Evolutionary conservation across 2,113 vertebrate species (phyloP), one percentile per base, ranked within the genome.

Genomic region (Syrrhaptes paradoxus): DNA sequence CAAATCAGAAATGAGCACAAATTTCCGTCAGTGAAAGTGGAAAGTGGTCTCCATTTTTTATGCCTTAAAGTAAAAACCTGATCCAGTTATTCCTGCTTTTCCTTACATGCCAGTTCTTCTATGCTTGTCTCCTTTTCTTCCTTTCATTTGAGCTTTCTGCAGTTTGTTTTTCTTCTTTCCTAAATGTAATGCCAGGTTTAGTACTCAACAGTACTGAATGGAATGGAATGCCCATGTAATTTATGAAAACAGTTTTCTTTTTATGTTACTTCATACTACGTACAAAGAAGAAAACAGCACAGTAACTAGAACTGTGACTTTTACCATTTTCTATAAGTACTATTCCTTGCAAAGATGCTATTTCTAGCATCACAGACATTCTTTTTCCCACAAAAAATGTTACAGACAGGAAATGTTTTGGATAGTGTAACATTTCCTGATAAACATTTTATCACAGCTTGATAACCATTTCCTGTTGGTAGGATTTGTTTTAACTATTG

Each of bases 381-480:
- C n/a, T 62, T 93, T 95, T 95, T 91, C 89, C 78, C 95, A 74
- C 49, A 48, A 72, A 85, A 86, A 67, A 93, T 43, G 31, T 75
- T 75, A 46, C 84, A 93, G 76, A 45, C 96, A 97, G 97, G 97
- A 97, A 98, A 96, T 97, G 67, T 97, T 98, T 95, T 97, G 94
- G 80, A 71, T 95, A 96, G 68, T 20, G 11, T 77, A 96, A 95
- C 86, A 89, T 97, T 98, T 98, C 94, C 97, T 96, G 96, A 87
- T 94, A 98, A 97, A 96, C 89, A 95, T 76, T 97, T 92, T 97
- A 89, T 95, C 82, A 49, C 92, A 94, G 96, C 85, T 93, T 96
- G 94, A 96, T 95, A 97, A 97, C 93, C 81, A 88, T 97, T 98
- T 98, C 97, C 98, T 97, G 87, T 93, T 93, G 59, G 79, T 78